Percentiles rank a stretch among this genome's conserved stretches.
phyloP scores from a whole-genome alignment of 2,113 vertebrate genomes.

The Chrysemys picta region DNA sequence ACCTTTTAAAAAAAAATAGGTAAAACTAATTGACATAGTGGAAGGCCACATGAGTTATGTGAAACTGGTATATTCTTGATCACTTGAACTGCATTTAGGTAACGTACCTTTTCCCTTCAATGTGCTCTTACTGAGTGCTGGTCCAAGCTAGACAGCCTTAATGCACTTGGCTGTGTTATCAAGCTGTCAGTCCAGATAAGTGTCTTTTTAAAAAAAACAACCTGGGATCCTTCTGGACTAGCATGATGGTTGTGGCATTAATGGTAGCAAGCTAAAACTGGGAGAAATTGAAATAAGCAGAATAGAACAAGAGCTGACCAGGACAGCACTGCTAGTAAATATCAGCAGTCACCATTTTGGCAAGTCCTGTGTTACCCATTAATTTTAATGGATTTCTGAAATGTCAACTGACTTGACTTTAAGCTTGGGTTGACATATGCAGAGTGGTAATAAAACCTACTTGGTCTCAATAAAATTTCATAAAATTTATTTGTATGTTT shows the following conservation, averaged over 20 bases:
- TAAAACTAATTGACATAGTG: not conserved
- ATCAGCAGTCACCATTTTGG: not conserved
- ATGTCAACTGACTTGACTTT: not conserved
- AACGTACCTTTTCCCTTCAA: not conserved
- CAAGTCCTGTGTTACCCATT: not conserved
- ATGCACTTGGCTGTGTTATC: not conserved
- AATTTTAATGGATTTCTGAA: not conserved
- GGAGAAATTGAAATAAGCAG: not conserved
- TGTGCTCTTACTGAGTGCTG: not conserved
- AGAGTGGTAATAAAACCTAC: not conserved
- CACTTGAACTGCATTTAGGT: too few relatives aligned
- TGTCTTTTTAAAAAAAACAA: not conserved
- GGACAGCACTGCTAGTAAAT: not conserved
- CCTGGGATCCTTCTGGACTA: not conserved
- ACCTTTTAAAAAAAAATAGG: not conserved
- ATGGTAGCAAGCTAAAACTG: not conserved
- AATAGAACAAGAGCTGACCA: not conserved
- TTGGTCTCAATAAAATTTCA: not conserved
- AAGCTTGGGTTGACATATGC: not conserved
- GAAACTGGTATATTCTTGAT: accelerated
- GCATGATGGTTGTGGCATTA: not conserved
- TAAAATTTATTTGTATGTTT: conserved; percentile 34
- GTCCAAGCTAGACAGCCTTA: accelerated
- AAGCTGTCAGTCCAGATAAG: not conserved
- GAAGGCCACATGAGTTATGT: not conserved